A percentile compares a stretch with the other conserved stretches of the same genome.
Evolutionary conservation across 2,888 invertebrate genomes (phyloP).

Genomic region (Blera fallax): DNA sequence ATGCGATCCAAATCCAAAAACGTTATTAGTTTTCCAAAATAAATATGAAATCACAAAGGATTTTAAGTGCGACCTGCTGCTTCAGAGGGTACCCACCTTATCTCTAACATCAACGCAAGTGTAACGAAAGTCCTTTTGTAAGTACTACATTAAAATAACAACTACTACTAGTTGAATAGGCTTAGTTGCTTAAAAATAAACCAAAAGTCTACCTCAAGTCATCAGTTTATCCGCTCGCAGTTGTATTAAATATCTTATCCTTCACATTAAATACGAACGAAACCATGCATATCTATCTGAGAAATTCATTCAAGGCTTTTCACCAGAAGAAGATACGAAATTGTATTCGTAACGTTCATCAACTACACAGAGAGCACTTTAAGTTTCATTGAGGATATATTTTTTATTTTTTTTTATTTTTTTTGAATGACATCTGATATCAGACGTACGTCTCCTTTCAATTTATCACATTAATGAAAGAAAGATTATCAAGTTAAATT

Average conservation of each 20-base stretch:
- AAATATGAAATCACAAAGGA: too few relatives aligned
- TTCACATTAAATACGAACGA: background rate
- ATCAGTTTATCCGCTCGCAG: background rate
- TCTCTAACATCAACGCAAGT: too few relatives aligned
- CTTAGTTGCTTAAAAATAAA: too few relatives aligned
- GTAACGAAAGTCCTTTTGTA: too few relatives aligned
- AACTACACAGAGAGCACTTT: background rate
- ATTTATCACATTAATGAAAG: conserved; percentile 58
- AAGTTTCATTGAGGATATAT: conserved; percentile 12
- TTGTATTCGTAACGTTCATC: background rate
- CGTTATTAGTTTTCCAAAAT: too few relatives aligned
- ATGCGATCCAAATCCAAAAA: too few relatives aligned
- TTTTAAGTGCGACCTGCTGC: too few relatives aligned
- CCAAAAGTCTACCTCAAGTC: too few relatives aligned
- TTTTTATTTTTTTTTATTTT: too few relatives aligned
- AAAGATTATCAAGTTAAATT: conserved; percentile 66
- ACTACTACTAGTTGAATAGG: too few relatives aligned
- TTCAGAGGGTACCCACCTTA: too few relatives aligned
- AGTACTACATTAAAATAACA: too few relatives aligned
- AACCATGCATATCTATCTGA: background rate
- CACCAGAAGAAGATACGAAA: background rate
- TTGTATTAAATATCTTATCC: background rate
- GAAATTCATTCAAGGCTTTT: background rate
- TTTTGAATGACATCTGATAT: conserved; percentile 13
- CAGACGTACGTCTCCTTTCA: conserved; percentile 12